Evolutionary conservation across 2,113 vertebrate species (phyloP).

Genomic region (Dryoscopus gambensis): DNA sequence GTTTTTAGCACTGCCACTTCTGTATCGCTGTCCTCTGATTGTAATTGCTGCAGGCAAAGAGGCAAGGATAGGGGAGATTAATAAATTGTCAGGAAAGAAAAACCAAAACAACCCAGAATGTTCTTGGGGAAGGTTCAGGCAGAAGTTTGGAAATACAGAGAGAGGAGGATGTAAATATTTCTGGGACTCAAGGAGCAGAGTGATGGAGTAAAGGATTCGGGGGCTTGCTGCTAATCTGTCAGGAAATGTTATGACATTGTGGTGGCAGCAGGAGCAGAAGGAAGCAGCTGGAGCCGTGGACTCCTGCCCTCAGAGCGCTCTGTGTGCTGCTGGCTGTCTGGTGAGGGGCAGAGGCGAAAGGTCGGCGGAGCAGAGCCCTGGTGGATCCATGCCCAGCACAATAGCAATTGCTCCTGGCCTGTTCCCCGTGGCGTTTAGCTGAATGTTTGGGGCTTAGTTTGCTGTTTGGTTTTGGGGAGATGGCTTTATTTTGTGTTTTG

Average conservation of each 20-base stretch:
- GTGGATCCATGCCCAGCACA: neutral
- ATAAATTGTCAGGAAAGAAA: neutral
- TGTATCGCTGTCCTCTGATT: neutral
- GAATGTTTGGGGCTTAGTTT: neutral
- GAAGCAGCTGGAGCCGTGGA: slow-evolving; percentile 36
- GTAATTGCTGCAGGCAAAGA: slow-evolving; percentile 31
- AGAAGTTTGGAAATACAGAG: slow-evolving; percentile 2
- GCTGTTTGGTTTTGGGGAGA: neutral
- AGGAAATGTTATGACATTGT: slow-evolving; percentile 8
- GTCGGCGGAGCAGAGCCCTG: fast-evolving
- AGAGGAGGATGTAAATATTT: neutral
- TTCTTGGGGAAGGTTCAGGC: neutral
- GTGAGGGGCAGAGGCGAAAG: neutral
- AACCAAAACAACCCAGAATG: neutral
- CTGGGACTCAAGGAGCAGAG: neutral
- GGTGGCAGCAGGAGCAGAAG: slow-evolving; percentile 31
- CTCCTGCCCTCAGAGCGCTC: neutral
- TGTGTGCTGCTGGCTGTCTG: neutral
- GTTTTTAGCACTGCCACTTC: slow-evolving; percentile 49
- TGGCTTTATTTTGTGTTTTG: neutral
- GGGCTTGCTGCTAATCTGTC: slow-evolving; percentile 7
- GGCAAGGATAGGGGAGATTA: neutral
- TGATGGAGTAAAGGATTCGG: neutral
- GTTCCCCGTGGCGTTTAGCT: neutral
- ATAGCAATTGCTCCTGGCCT: neutral